Percentiles rank a stretch among this genome's conserved stretches.
phyloP scores from a whole-genome alignment of 2,797 vertebrate genomes.

The Coluber constrictor region DNA sequence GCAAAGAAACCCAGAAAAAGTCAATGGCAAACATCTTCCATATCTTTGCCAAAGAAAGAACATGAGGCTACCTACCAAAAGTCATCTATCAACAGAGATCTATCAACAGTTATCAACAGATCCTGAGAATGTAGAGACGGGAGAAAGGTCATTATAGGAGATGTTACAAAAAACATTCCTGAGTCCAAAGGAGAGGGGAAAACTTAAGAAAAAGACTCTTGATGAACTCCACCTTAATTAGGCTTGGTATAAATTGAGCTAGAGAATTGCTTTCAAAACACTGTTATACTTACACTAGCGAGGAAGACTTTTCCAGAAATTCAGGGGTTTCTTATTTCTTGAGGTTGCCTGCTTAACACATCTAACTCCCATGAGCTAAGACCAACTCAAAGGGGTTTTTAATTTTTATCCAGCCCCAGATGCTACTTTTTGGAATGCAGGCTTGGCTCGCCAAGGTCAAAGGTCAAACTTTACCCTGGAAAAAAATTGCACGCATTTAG shows the following conservation, averaged over 20 bases:
- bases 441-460: background rate
- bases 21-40: background rate
- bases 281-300: background rate
- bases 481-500: background rate
- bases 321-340: background rate
- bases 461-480: background rate
- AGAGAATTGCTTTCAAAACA: background rate
- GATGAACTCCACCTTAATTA: background rate
- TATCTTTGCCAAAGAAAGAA: background rate
- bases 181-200: background rate
- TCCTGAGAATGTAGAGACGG: background rate
- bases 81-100: background rate
- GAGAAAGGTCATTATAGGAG: background rate
- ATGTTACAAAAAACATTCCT: background rate
- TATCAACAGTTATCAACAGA: background rate
- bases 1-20: background rate
- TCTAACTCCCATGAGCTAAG: background rate
- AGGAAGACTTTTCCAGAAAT: background rate
- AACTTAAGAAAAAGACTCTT: background rate
- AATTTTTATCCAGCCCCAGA: background rate
- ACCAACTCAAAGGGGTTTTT: background rate
- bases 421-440: background rate
- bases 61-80: background rate
- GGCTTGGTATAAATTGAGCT: background rate
- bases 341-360: background rate